Percentiles rank a stretch among this genome's conserved stretches.
Evolutionary conservation across 2,888 invertebrate species (phyloP).

Genomic region (Drosophila birchii): DNA sequence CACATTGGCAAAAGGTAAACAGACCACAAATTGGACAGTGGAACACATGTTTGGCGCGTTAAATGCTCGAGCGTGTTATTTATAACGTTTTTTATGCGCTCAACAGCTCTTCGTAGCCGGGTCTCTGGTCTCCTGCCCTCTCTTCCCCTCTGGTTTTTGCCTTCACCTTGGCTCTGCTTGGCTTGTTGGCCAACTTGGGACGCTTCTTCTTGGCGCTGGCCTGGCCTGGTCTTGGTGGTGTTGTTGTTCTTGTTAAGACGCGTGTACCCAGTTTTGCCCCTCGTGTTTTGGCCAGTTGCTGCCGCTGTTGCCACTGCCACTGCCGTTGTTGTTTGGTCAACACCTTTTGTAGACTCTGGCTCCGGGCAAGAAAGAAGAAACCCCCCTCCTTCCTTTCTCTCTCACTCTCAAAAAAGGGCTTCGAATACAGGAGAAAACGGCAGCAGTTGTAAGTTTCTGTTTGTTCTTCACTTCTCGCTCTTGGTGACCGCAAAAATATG

Average conservation of each 20-base stretch:
- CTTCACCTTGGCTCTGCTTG: not conserved
- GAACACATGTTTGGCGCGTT: slow-evolving; percentile 82
- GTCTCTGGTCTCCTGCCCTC: slow-evolving; percentile 3
- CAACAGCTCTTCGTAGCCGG: slow-evolving; percentile 43
- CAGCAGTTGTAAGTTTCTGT: slow-evolving; percentile 75
- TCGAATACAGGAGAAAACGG: slow-evolving; percentile 49
- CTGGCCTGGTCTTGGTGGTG: slow-evolving; percentile 8
- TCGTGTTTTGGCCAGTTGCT: slow-evolving; percentile 53
- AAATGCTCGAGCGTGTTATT: slow-evolving; percentile 80
- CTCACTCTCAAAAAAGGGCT: slow-evolving; percentile 31
- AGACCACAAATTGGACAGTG: slow-evolving; percentile 80
- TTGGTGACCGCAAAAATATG: slow-evolving; percentile 68
- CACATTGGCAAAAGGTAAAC: slow-evolving; percentile 75
- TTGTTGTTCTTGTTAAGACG: slow-evolving; percentile 64
- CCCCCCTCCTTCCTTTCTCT: not conserved
- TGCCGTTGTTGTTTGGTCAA: slow-evolving; percentile 69
- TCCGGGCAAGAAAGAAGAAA: slow-evolving; percentile 65
- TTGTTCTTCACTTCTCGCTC: slow-evolving; percentile 37
- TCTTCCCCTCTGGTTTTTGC: not conserved
- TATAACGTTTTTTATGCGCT: slow-evolving; percentile 76
- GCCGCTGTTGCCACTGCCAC: slow-evolving; percentile 23
- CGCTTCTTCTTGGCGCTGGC: slow-evolving; percentile 15
- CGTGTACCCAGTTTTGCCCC: slow-evolving; percentile 57
- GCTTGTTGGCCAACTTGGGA: slow-evolving; percentile 13
- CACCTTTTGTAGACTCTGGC: slow-evolving; percentile 77